Percentiles rank a stretch among this genome's conserved stretches.
Conservation (phyloP, 2,888 invertebrate genomes). For the Zeuzera pyrina region DNA sequence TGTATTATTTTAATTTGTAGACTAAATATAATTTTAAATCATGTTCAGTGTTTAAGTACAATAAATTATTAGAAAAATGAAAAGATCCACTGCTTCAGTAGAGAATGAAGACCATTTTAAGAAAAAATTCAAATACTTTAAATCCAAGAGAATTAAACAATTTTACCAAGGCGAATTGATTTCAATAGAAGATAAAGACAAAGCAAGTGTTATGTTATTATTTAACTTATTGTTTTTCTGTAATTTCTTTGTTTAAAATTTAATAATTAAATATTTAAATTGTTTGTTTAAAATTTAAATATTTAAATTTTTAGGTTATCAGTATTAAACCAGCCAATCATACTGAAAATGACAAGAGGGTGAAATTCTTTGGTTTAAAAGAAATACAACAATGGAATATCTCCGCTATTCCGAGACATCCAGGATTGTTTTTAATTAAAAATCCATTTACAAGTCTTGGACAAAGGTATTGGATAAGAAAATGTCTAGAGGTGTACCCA, state of each 20-base stretch:
- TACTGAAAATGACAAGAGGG: slow-evolving; percentile 27
- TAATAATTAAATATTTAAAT: slow-evolving; percentile 2
- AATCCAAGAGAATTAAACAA: slow-evolving; percentile 77
- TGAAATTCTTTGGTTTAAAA: slow-evolving; percentile 34
- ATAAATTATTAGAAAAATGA: too few species aligned
- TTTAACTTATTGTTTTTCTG: background rate
- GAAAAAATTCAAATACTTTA: slow-evolving; percentile 85
- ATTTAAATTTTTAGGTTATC: slow-evolving; percentile 18
- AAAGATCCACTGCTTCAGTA: background rate
- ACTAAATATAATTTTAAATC: too few species aligned
- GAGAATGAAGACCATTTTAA: slow-evolving; percentile 64
- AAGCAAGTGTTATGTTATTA: slow-evolving; percentile 18
- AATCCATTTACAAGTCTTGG: slow-evolving; percentile 87
- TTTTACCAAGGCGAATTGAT: slow-evolving; percentile 74
- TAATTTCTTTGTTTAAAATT: background rate
- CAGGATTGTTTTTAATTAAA: slow-evolving; percentile 84
- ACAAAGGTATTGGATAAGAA: slow-evolving; percentile 87
- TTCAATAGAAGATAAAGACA: slow-evolving; percentile 48
- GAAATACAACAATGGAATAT: slow-evolving; percentile 72
- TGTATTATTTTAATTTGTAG: too few species aligned
- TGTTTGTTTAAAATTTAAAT: background rate
- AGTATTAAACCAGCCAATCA: slow-evolving; percentile 4
- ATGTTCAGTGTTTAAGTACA: too few species aligned
- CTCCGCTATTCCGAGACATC: slow-evolving; percentile 72
- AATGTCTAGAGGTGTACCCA: slow-evolving; percentile 85